Conservation (phyloP, 2,888 invertebrate genomes). For the Noctua fimbriata region DNA sequence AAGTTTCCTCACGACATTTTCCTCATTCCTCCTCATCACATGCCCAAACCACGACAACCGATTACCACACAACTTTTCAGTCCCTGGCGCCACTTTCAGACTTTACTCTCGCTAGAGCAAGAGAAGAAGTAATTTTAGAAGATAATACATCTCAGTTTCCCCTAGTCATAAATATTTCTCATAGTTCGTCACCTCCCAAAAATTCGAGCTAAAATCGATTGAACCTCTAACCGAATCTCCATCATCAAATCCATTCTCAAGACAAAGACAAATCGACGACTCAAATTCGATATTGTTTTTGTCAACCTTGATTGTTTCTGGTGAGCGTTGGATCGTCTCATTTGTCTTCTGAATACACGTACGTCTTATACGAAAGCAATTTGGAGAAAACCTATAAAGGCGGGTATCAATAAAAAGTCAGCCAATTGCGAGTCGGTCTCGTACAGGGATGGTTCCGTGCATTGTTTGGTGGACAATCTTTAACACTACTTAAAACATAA, state of each 20-base stretch:
- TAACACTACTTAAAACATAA: background rate
- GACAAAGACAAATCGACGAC: conserved; percentile 78
- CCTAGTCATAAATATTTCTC: background rate
- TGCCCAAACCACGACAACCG: too few species aligned
- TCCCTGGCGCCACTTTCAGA: too few species aligned
- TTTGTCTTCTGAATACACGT: conserved; percentile 69
- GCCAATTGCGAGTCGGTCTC: background rate
- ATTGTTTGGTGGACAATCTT: background rate
- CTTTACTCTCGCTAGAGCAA: background rate
- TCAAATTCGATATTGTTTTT: conserved; percentile 75
- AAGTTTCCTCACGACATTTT: too few species aligned
- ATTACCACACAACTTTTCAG: too few species aligned
- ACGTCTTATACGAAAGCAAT: conserved; percentile 68
- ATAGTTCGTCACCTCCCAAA: conserved; percentile 15
- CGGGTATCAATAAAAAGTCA: conserved; percentile 59
- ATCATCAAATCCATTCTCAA: conserved; percentile 67
- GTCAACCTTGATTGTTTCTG: conserved; percentile 71
- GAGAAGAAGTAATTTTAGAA: background rate
- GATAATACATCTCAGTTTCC: background rate
- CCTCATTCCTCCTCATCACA: too few species aligned
- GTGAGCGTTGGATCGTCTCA: conserved; percentile 66
- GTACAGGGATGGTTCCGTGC: background rate
- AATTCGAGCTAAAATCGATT: conserved; percentile 24
- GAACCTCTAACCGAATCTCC: conserved; percentile 48
- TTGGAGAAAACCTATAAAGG: conserved; percentile 64